These are phyloP conservation scores for Brassicogethes aeneus DNA, from an alignment of 2,888 invertebrate genomes.

Conservation along the genomic window DNA sequence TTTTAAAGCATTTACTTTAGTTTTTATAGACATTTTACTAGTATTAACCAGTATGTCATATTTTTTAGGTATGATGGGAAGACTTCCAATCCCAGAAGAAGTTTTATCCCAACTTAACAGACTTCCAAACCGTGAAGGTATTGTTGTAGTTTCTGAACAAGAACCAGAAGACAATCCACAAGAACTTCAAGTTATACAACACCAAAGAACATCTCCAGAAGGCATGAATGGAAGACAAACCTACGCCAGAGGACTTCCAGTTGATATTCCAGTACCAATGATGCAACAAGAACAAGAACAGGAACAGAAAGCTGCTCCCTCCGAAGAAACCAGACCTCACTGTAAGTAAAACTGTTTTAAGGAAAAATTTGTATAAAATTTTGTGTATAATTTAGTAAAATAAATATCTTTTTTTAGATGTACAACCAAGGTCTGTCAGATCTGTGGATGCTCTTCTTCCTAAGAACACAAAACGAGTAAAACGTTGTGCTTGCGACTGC, in stretches of 20 bases:
- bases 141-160: conserved; percentile 33
- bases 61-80: conserved; percentile 29
- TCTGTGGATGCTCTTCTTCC: conserved; percentile 37
- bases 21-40: no score
- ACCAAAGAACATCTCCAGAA: conserved; percentile 33
- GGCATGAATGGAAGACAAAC: conserved; percentile 38
- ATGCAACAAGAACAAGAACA: conserved; percentile 38
- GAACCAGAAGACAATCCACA: conserved; percentile 22
- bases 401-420: conserved; percentile 58
- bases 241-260: conserved; percentile 36
- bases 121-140: conserved; percentile 36
- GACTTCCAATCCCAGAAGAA: conserved; percentile 43
- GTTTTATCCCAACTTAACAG: conserved; percentile 39
- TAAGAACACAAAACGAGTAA: conserved; percentile 56
- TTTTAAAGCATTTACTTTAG: no score
- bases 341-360: conserved; percentile 48
- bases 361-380: no score
- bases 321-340: conserved; percentile 60
- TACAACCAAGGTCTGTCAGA: conserved; percentile 67
- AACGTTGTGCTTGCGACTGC: conserved; percentile 71
- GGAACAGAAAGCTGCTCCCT: conserved; percentile 39
- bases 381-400: no score
- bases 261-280: conserved; percentile 39
- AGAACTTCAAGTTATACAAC: conserved; percentile 30
- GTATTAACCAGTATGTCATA: no score